phyloP scores from a whole-genome alignment of 2,113 vertebrate genomes.

The Dunckerocampus dactyliophorus region DNA sequence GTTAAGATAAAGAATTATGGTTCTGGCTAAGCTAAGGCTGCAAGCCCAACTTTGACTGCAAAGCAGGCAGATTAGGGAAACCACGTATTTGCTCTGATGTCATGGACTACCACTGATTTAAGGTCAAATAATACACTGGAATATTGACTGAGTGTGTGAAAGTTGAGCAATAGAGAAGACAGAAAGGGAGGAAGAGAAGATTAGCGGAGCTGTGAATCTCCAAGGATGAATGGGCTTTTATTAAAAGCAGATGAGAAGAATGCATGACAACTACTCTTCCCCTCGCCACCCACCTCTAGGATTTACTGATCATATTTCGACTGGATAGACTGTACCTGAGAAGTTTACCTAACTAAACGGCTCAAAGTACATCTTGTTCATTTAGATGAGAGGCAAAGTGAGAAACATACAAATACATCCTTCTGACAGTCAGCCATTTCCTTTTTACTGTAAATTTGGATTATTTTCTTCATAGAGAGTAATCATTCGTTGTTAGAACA shows the following conservation, averaged over 20 bases:
- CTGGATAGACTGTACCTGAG: constrained; percentile 37
- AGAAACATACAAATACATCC: constrained; percentile 2
- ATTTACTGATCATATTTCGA: constrained; percentile 41
- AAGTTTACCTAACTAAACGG: constrained; percentile 45
- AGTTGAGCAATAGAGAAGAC: constrained; percentile 16
- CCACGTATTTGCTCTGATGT: no score
- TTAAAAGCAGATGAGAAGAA: constrained; percentile 52
- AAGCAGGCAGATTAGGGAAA: no score
- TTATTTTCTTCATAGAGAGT: no score
- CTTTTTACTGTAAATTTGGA: no score
- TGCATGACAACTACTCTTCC: constrained; percentile 30
- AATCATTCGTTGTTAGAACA: no score
- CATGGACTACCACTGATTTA: neutral
- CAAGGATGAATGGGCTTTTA: constrained; percentile 33
- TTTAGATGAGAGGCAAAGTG: constrained; percentile 20
- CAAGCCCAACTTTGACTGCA: no score
- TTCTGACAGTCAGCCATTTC: neutral
- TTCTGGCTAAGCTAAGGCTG: no score
- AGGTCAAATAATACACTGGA: neutral
- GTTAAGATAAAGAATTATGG: no score
- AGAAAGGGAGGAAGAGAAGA: constrained; percentile 21
- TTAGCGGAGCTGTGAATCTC: constrained; percentile 42
- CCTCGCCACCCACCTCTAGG: constrained; percentile 25
- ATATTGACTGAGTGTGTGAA: neutral
- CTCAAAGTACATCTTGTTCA: constrained; percentile 34